Conservation (phyloP, 1,140 invertebrate genomes). For the Halesus radiatus region DNA sequence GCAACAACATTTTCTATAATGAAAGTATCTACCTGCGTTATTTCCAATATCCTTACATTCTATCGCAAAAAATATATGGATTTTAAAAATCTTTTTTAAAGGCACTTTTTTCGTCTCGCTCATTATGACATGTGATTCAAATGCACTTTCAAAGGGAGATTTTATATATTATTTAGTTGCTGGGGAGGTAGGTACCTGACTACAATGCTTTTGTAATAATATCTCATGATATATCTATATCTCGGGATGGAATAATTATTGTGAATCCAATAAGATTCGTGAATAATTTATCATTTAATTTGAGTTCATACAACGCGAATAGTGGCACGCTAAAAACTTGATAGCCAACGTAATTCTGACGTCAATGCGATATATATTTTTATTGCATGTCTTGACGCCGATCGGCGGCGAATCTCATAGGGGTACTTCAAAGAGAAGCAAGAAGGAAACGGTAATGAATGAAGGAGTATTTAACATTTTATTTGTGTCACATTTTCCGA, state of each 20-base stretch:
- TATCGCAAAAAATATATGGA: too few species aligned
- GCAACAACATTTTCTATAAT: too few species aligned
- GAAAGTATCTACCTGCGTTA: too few species aligned
- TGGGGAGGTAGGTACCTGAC: background rate
- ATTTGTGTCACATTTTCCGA: background rate
- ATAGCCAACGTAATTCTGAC: conserved; percentile 5
- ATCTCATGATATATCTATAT: background rate
- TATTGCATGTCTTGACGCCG: background rate
- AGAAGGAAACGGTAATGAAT: background rate
- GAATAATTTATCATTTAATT: background rate
- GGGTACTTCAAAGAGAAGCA: background rate
- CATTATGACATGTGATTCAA: background rate
- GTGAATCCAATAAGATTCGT: too few species aligned
- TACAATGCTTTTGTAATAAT: background rate
- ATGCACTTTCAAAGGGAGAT: background rate
- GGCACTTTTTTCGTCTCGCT: background rate
- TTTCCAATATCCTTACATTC: too few species aligned
- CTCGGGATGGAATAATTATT: too few species aligned
- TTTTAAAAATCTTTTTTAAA: too few species aligned
- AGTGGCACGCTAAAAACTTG: background rate
- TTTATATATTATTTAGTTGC: background rate
- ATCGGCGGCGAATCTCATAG: background rate
- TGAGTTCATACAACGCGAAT: background rate
- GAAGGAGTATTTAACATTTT: background rate
- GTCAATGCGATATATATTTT: background rate